phyloP scores from a whole-genome alignment of 2,797 vertebrate species.

The Monodelphis domestica region DNA sequence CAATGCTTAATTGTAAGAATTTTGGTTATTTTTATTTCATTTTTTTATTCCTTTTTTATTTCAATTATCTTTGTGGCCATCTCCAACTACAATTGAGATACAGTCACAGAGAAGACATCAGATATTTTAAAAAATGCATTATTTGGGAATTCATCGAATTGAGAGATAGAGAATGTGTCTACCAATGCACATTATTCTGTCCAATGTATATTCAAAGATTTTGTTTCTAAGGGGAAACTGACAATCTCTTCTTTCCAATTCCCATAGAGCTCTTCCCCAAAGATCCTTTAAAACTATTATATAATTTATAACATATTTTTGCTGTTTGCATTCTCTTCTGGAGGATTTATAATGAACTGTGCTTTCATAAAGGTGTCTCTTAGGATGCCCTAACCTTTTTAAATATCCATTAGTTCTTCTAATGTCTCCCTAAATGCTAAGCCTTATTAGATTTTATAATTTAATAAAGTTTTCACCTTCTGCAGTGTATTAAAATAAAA shows the following conservation, averaged over 20 bases:
- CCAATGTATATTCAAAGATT: slow-evolving; percentile 43
- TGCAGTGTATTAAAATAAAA: slow-evolving; percentile 12
- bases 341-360: slow-evolving; percentile 26
- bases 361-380: slow-evolving; percentile 38
- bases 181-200: neutral
- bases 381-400: slow-evolving; percentile 24
- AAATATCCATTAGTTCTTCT: slow-evolving; percentile 45
- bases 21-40: slow-evolving; percentile 3
- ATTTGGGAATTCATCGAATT: neutral
- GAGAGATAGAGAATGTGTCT: slow-evolving; percentile 4
- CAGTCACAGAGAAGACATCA: neutral
- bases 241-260: slow-evolving; percentile 11
- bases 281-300: slow-evolving; percentile 21
- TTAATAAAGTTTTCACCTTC: slow-evolving; percentile 34
- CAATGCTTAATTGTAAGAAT: neutral
- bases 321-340: slow-evolving; percentile 28
- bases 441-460: slow-evolving; percentile 42
- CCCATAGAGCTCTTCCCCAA: slow-evolving; percentile 13
- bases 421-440: slow-evolving; percentile 5
- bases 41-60: neutral
- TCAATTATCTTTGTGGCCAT: neutral
- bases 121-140: slow-evolving; percentile 31
- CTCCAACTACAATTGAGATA: neutral
- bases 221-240: slow-evolving; percentile 17
- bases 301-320: slow-evolving; percentile 46